A percentile compares a stretch with the other conserved stretches of the same genome.
These are phyloP conservation scores for Ginglymostoma cirratum DNA, from an alignment of 2,113 vertebrate species.

Conservation along the genomic window DNA sequence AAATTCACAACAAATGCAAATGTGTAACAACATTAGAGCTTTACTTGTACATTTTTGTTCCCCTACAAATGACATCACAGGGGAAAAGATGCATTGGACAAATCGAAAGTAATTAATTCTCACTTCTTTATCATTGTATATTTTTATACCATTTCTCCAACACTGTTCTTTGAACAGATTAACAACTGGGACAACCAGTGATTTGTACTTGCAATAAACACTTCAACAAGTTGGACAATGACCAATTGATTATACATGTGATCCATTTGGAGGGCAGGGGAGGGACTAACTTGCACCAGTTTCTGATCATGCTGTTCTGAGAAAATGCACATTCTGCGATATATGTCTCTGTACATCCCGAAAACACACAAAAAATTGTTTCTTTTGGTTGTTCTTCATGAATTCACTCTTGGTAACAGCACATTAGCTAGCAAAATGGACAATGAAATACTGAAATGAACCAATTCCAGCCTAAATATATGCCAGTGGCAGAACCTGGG, in stretches of 20 bases:
- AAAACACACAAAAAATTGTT: background rate
- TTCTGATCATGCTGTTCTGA: background rate
- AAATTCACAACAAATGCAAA: constrained; percentile 24
- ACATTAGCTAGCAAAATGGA: background rate
- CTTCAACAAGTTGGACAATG: background rate
- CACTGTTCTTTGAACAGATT: background rate
- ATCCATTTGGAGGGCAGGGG: background rate
- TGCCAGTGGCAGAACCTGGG: constrained; percentile 59
- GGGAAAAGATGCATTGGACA: background rate
- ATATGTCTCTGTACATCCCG: background rate
- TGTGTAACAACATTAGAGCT: constrained; percentile 6
- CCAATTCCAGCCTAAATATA: constrained; percentile 53
- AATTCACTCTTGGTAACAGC: background rate
- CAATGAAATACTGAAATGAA: background rate
- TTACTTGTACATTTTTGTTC: background rate
- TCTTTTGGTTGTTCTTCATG: background rate
- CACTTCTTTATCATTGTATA: background rate
- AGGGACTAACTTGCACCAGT: background rate
- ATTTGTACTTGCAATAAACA: background rate
- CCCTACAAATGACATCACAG: constrained; percentile 6
- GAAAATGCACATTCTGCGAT: background rate
- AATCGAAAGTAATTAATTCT: background rate
- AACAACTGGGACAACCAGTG: background rate
- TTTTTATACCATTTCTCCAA: background rate
- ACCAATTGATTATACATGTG: background rate